Evolutionary conservation across 2,797 vertebrate species (phyloP).

Genomic region (Bucorvus abyssinicus): DNA sequence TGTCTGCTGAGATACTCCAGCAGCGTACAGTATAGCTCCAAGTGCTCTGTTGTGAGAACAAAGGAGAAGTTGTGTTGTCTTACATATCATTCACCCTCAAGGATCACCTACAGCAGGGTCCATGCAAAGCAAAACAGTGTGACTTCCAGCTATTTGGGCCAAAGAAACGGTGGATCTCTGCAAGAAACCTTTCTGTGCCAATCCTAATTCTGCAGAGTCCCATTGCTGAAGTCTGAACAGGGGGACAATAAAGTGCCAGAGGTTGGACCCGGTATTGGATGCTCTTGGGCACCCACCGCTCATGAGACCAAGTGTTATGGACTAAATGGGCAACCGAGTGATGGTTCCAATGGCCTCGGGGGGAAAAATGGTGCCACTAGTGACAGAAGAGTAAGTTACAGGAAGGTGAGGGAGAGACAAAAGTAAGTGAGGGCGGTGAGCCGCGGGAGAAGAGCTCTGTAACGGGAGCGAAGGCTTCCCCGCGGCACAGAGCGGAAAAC

Average conservation of each 20-base stretch:
- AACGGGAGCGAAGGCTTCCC: not conserved
- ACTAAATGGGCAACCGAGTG: accelerated
- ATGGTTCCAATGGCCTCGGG: not conserved
- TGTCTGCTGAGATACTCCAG: not conserved
- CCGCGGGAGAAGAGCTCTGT: not conserved
- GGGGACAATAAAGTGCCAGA: not conserved
- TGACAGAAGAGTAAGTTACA: not conserved
- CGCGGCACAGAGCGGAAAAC: no score
- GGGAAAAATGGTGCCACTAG: not conserved
- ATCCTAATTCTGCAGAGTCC: not conserved
- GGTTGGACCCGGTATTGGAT: accelerated
- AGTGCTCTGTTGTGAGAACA: not conserved
- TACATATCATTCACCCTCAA: not conserved
- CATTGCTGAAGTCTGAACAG: not conserved
- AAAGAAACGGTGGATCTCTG: not conserved
- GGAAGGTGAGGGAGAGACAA: not conserved
- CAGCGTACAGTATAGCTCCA: not conserved
- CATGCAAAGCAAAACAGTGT: accelerated
- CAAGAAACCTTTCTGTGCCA: accelerated
- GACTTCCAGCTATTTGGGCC: not conserved
- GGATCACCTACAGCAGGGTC: not conserved
- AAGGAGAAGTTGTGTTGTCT: not conserved
- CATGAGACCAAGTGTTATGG: accelerated
- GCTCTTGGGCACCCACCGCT: not conserved
- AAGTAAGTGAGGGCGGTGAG: not conserved